Evolutionary conservation across 92 coral and sea anemone species (phyloP).

Genomic region (Porites evermanni): DNA sequence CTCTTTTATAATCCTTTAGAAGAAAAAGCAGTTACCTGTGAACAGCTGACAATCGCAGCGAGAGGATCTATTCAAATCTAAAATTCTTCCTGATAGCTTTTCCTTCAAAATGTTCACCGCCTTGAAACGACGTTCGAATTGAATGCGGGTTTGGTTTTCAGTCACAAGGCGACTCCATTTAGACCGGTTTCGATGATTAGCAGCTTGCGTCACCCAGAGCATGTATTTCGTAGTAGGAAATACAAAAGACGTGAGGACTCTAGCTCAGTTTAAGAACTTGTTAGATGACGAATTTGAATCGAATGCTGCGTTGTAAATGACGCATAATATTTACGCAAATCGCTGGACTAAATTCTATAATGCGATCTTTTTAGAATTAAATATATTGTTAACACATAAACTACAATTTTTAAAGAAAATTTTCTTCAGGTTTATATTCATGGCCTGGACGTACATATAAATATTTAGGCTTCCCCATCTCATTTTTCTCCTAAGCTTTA

Average conservation of each 20-base stretch:
- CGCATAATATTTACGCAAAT: not conserved
- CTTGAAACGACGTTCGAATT: not conserved
- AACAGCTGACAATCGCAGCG: not conserved
- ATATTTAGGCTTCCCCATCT: too few relatives aligned
- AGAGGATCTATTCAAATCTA: not conserved
- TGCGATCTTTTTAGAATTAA: not conserved
- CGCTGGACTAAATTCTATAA: not conserved
- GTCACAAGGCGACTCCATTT: too few relatives aligned
- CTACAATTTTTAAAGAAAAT: too few relatives aligned
- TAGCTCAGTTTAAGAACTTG: not conserved
- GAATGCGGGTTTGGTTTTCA: not conserved
- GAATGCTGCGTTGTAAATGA: not conserved
- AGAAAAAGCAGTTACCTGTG: not conserved
- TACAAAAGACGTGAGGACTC: not conserved
- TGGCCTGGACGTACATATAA: too few relatives aligned
- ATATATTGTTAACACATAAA: too few relatives aligned
- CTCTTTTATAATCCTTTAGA: not conserved
- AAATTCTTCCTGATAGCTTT: not conserved
- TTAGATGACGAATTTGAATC: not conserved
- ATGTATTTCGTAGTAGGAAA: too few relatives aligned
- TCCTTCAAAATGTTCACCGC: not conserved
- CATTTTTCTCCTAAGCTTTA: too few relatives aligned
- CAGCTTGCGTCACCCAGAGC: too few relatives aligned
- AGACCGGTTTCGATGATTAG: too few relatives aligned
- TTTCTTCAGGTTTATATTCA: too few relatives aligned